These are phyloP conservation scores for Nasonia vitripennis DNA, from an alignment of 1,140 invertebrate species.

Conservation along the genomic window DNA sequence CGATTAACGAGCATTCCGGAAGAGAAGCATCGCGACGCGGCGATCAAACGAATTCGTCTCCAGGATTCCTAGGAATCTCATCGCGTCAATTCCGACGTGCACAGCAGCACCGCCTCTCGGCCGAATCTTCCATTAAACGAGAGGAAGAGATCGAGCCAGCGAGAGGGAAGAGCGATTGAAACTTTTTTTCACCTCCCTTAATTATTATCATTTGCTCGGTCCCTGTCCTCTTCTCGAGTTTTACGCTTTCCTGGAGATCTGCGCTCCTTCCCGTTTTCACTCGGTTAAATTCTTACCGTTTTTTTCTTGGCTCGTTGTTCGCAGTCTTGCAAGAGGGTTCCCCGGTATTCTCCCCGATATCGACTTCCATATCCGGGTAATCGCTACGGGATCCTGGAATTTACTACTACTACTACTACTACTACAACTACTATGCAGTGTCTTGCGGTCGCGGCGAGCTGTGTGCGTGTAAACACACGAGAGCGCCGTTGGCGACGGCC, in stretches of 20 bases:
- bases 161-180: background rate
- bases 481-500: background rate
- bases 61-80: slow-evolving; percentile 38
- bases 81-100: slow-evolving; percentile 1
- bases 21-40: background rate
- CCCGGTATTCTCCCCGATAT: background rate
- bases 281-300: slow-evolving; percentile 8
- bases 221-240: background rate
- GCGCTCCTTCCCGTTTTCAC: background rate
- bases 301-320: slow-evolving; percentile 19
- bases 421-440: too few relatives aligned
- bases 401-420: background rate
- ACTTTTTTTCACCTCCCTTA: slow-evolving; percentile 11
- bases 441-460: background rate
- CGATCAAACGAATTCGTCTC: slow-evolving; percentile 34
- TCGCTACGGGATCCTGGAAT: slow-evolving; percentile 19
- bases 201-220: slow-evolving; percentile 5
- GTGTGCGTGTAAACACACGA: background rate
- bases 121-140: background rate
- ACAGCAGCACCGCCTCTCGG: background rate
- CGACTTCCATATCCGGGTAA: slow-evolving; percentile 16
- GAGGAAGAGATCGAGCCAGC: background rate
- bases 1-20: slow-evolving; percentile 14
- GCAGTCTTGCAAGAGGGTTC: background rate
- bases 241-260: background rate